phyloP scores from a whole-genome alignment of 1,140 invertebrate species.

The Luehdorfia chinensis region DNA sequence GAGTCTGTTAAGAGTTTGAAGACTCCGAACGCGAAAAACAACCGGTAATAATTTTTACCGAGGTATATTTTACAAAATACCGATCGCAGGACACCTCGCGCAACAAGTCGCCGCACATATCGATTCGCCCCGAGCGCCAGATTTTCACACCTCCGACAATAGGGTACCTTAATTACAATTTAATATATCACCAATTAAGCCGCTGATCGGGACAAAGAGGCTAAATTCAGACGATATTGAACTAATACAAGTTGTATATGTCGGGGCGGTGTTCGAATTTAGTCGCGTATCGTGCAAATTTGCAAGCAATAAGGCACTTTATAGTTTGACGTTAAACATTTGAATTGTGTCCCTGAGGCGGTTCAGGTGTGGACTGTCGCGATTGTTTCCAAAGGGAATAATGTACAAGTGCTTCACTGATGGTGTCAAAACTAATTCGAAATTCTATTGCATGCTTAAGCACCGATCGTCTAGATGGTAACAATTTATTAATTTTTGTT shows the following conservation, averaged over 20 bases:
- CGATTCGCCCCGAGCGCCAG: slow-evolving; percentile 35
- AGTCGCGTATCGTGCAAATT: slow-evolving; percentile 25
- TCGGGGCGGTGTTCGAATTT: slow-evolving; percentile 28
- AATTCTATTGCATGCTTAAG: too few species aligned
- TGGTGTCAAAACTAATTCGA: too few species aligned
- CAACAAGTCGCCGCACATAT: slow-evolving; percentile 32
- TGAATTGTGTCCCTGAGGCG: too few species aligned
- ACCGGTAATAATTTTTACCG: too few species aligned
- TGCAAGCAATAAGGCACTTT: slow-evolving; percentile 15
- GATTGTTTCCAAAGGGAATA: not conserved
- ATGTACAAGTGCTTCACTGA: slow-evolving; percentile 3
- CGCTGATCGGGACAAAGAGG: slow-evolving; percentile 52
- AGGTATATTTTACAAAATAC: too few species aligned
- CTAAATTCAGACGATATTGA: slow-evolving; percentile 38
- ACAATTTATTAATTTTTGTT: too few species aligned
- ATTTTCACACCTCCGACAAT: slow-evolving; percentile 58
- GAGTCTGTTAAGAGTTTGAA: too few species aligned
- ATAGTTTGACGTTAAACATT: slow-evolving; percentile 10
- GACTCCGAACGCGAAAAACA: too few species aligned
- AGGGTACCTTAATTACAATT: slow-evolving; percentile 67
- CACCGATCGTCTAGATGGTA: too few species aligned
- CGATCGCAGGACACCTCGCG: slow-evolving; percentile 13
- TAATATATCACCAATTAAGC: slow-evolving; percentile 72
- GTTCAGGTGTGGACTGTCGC: not conserved
- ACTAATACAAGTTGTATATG: slow-evolving; percentile 21